Percentiles rank a stretch among this genome's conserved stretches.
These are phyloP conservation scores for Fratercula arctica DNA, from an alignment of 2,797 vertebrate species.

Conservation along the genomic window DNA sequence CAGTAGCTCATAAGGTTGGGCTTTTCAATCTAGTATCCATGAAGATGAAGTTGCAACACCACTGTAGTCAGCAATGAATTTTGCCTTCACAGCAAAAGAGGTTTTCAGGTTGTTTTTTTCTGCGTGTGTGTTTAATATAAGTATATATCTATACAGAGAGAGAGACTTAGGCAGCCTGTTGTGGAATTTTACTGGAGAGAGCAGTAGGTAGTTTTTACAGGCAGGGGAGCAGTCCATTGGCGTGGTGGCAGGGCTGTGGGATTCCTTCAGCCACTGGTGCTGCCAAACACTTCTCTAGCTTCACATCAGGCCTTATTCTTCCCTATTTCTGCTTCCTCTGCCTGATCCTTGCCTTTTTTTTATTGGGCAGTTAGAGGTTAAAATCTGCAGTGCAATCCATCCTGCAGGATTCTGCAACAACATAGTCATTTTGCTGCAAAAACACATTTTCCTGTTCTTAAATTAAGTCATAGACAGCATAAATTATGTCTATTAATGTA, in stretches of 20 bases:
- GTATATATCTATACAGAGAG: background rate
- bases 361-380: background rate
- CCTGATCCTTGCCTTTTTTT: background rate
- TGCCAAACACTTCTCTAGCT: background rate
- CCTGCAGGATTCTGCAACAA: background rate
- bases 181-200: slow-evolving; percentile 35
- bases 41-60: background rate
- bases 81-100: background rate
- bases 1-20: background rate
- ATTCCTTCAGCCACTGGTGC: background rate
- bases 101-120: background rate
- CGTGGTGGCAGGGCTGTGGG: background rate
- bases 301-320: background rate
- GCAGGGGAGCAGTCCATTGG: background rate
- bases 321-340: background rate
- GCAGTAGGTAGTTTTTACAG: background rate
- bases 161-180: background rate
- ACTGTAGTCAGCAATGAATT: background rate
- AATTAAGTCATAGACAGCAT: background rate
- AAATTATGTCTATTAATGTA: background rate
- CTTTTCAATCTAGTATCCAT: background rate
- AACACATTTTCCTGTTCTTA: background rate
- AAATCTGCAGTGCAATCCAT: background rate
- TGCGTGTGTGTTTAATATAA: background rate
- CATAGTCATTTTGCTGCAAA: background rate